phyloP scores from a whole-genome alignment of 53 echinoderm and acorn worm genomes.

The Holothuria leucospilota region DNA sequence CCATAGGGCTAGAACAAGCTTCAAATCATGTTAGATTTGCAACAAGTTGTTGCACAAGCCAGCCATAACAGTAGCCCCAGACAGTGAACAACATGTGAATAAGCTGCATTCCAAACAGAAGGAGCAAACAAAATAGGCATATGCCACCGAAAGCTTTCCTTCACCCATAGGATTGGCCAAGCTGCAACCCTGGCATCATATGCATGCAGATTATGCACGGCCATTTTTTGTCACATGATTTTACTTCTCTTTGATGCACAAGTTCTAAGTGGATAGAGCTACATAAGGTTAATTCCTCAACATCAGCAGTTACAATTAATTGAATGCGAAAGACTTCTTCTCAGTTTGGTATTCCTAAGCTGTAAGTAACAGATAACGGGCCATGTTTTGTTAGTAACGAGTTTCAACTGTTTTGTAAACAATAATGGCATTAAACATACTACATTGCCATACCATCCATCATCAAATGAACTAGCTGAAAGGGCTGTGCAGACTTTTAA shows the following conservation, averaged over 20 bases:
- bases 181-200: too few species aligned
- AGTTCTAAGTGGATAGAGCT: conserved; percentile 24
- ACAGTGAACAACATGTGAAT: too few species aligned
- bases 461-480: conserved; percentile 25
- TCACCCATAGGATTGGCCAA: too few species aligned
- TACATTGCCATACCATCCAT: conserved; percentile 1
- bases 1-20: not conserved
- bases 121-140: not conserved
- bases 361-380: conserved; percentile 21
- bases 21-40: too few species aligned
- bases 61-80: too few species aligned
- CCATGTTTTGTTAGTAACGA: not conserved
- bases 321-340: not conserved
- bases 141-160: too few species aligned
- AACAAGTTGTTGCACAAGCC: too few species aligned
- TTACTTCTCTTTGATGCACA: not conserved
- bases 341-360: not conserved
- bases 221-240: not conserved
- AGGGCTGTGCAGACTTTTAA: conserved; percentile 22
- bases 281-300: not conserved
- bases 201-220: too few species aligned
- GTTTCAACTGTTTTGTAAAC: conserved; percentile 9
- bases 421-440: conserved; percentile 10
- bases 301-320: not conserved
- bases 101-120: too few species aligned